phyloP scores from a whole-genome alignment of 2,888 invertebrate species.

The Atherix ibis region DNA sequence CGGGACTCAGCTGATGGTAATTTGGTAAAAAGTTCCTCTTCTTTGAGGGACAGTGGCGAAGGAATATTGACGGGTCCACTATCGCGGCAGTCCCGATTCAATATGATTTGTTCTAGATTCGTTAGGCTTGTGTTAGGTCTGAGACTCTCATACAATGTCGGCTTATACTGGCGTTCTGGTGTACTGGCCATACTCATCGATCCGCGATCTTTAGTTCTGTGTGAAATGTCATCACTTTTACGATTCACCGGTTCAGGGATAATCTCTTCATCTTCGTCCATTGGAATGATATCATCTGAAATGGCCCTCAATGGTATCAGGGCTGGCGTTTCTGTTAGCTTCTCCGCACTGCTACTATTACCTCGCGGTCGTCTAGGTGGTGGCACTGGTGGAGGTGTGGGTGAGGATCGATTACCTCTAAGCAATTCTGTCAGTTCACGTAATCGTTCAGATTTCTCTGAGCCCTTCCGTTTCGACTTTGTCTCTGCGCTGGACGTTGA shows the following conservation, averaged over 20 bases:
- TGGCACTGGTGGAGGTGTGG: conserved; percentile 42
- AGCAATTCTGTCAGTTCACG: conserved; percentile 65
- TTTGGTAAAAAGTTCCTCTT: conserved; percentile 25
- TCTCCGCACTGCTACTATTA: conserved; percentile 36
- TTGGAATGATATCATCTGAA: conserved; percentile 18
- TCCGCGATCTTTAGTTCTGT: not conserved
- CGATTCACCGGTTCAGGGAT: conserved; percentile 8
- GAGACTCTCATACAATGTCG: conserved; percentile 10
- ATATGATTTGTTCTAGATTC: conserved; percentile 24
- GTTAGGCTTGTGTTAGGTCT: conserved; percentile 25
- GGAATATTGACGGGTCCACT: conserved; percentile 22
- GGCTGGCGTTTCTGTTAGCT: conserved; percentile 13
- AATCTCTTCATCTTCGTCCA: conserved; percentile 18
- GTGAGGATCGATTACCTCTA: conserved; percentile 39
- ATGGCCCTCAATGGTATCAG: conserved; percentile 9
- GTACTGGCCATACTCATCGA: not conserved
- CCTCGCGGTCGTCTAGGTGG: conserved; percentile 38
- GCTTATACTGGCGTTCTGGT: conserved; percentile 9
- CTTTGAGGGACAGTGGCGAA: conserved; percentile 10
- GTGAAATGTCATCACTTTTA: conserved; percentile 7
- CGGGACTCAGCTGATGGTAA: conserved; percentile 43
- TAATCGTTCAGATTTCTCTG: conserved; percentile 55
- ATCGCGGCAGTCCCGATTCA: conserved; percentile 11
- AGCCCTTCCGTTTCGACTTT: conserved; percentile 18
- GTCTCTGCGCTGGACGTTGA: conserved; percentile 19